A percentile compares a stretch with the other conserved stretches of the same genome.
Conservation (phyloP, 23 tunicate genomes). For the Styela clava region DNA sequence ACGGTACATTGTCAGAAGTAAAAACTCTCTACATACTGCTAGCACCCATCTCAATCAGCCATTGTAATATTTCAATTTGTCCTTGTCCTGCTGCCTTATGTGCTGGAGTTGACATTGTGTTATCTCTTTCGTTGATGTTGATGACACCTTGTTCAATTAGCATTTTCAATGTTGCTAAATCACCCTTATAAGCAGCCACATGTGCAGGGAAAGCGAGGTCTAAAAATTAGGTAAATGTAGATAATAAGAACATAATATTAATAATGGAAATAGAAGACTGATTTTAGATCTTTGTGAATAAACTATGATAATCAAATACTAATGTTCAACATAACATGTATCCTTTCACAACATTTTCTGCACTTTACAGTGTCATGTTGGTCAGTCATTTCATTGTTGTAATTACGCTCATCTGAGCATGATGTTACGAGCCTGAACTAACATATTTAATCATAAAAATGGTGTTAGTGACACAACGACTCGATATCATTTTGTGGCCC, state of each 20-base stretch:
- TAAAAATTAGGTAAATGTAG: background rate
- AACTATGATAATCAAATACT: too few species aligned
- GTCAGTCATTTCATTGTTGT: too few species aligned
- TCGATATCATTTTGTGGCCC: too few species aligned
- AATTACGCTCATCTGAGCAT: too few species aligned
- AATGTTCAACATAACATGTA: too few species aligned
- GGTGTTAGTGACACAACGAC: too few species aligned
- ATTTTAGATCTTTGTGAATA: too few species aligned
- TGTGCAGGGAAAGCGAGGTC: slow-evolving; percentile 97
- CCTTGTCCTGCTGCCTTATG: slow-evolving; percentile 96
- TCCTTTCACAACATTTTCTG: too few species aligned
- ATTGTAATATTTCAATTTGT: slow-evolving; percentile 71
- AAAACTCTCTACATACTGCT: slow-evolving; percentile 74
- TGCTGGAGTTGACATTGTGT: slow-evolving; percentile 81
- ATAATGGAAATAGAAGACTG: background rate
- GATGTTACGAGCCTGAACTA: too few species aligned
- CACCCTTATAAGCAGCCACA: slow-evolving; percentile 88
- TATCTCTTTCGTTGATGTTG: slow-evolving; percentile 86
- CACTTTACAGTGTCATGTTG: too few species aligned
- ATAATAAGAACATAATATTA: background rate
- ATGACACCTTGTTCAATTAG: slow-evolving; percentile 87
- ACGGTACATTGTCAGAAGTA: too few species aligned
- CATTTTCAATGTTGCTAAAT: slow-evolving; percentile 45
- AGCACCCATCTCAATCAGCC: slow-evolving; percentile 90
- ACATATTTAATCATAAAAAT: too few species aligned